phyloP scores from a whole-genome alignment of 2,113 vertebrate genomes.

The Bufo bufo region DNA sequence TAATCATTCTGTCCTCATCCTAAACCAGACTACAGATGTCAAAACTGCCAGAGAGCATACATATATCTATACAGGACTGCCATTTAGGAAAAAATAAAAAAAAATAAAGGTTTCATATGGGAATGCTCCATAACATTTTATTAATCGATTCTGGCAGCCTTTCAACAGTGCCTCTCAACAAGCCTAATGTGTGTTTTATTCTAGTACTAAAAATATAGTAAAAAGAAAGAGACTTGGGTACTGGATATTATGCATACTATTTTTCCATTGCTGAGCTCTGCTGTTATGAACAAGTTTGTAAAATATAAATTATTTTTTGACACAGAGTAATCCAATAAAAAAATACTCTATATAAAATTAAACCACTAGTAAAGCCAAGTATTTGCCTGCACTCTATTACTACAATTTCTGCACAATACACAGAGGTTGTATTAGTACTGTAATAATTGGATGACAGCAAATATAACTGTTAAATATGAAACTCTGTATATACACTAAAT shows the following conservation, averaged over 20 bases:
- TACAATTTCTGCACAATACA: neutral
- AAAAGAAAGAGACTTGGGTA: neutral
- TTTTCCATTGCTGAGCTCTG: neutral
- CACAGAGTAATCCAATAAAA: neutral
- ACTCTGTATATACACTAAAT: too few species aligned
- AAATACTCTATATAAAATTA: neutral
- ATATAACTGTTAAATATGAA: too few species aligned
- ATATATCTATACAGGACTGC: constrained; percentile 30
- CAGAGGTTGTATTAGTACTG: too few species aligned
- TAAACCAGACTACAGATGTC: constrained; percentile 47
- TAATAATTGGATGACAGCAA: too few species aligned
- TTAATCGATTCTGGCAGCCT: constrained; percentile 37
- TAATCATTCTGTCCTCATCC: constrained; percentile 36
- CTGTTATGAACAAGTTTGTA: neutral
- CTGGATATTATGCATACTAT: neutral
- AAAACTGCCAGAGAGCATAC: constrained; percentile 46
- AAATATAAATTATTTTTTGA: neutral
- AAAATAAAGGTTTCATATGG: constrained; percentile 17
- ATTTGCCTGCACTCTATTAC: too few species aligned
- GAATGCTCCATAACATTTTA: constrained; percentile 41
- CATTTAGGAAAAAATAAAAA: constrained; percentile 6
- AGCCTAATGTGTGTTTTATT: constrained; percentile 10
- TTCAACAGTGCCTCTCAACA: constrained; percentile 2
- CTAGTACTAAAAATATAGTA: constrained; percentile 23
- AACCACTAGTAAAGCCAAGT: neutral